Conservation (phyloP, 2,888 invertebrate genomes). For the Psylliodes chrysocephalus region DNA sequence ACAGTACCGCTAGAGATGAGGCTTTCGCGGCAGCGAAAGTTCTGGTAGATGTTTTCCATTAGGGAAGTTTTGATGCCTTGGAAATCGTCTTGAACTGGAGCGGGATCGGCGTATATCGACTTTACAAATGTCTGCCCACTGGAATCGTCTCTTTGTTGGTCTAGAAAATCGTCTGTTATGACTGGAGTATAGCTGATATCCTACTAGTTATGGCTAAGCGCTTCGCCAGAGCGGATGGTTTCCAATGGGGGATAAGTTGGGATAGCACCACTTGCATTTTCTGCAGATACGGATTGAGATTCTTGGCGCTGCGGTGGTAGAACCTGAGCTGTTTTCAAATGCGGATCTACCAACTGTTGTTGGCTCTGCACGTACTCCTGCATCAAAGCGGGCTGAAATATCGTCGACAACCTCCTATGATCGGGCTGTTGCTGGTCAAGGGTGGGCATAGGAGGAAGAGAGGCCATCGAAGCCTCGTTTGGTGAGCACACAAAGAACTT, state of each 20-base stretch:
- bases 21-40: conserved; percentile 60
- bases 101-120: conserved; percentile 45
- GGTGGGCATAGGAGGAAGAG: conserved; percentile 57
- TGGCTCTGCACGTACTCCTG: conserved; percentile 53
- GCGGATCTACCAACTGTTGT: conserved; percentile 48
- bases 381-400: conserved; percentile 56
- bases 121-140: conserved; percentile 54
- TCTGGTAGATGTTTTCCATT: conserved; percentile 59
- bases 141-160: conserved; percentile 59
- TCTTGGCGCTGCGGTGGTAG: conserved; percentile 29
- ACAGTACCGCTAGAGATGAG: conserved; percentile 63
- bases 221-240: conserved; percentile 35
- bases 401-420: conserved; percentile 57
- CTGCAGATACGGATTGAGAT: conserved; percentile 30
- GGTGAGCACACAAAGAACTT: no score
- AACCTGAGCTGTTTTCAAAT: conserved; percentile 38
- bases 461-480: conserved; percentile 55
- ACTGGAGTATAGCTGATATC: no score
- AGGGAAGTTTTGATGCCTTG: conserved; percentile 58
- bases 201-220: conserved; percentile 18
- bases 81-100: conserved; percentile 47
- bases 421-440: conserved; percentile 53
- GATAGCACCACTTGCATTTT: conserved; percentile 25
- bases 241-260: conserved; percentile 30
- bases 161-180: conserved; percentile 45